Evolutionary conservation across 2,888 invertebrate genomes (phyloP), one percentile per base, ranked within the genome.

Genomic region (Acleris laterana): DNA sequence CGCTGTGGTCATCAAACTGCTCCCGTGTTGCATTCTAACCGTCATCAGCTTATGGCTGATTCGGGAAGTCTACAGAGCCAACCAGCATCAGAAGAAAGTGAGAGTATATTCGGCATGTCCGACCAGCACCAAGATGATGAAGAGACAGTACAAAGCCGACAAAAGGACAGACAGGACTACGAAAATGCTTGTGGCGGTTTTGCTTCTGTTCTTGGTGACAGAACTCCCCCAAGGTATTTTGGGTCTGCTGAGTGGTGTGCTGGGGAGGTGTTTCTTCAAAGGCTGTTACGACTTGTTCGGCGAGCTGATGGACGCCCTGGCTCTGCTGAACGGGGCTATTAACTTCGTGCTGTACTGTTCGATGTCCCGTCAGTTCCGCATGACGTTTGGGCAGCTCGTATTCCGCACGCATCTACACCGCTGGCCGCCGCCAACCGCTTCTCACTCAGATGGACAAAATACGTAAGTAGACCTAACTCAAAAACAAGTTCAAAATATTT

Each of bases 291-390:
- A 95, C 70, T 93, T 95, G 51, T 95, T 97, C 70, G 97, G 97
- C 1, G 98, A 98, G 82, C 85, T 98, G 63, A 96, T 98, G 95
- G 98, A 99, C 87, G 95, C 98, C 62, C 89, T 98, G 81, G 98
- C 98, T 0, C 94, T 99, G 52, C 93, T 98, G 69, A 99, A 98
- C 86, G 97, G 98, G 2, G 97, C 98, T 6, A 96, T 98, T 72
- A 99, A 98, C 89, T 99, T 99, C 83, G 96, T 98, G 63, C 94
- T 99, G 28, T 99, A 98, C 84, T 98, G 98, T 81, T 95, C 97
- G 53, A 99, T 99, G 98, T 98, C 98, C 70, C 94, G 97, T 70
- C 98, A 98, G 93, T 99, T 99, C 86, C 94, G 98, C 1, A 89
- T 87, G 85, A 91, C 92, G 20, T 93, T 93, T 68, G 85, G 92